Conservation (phyloP, 2,888 invertebrate genomes). For the Heteropelma amictum region DNA sequence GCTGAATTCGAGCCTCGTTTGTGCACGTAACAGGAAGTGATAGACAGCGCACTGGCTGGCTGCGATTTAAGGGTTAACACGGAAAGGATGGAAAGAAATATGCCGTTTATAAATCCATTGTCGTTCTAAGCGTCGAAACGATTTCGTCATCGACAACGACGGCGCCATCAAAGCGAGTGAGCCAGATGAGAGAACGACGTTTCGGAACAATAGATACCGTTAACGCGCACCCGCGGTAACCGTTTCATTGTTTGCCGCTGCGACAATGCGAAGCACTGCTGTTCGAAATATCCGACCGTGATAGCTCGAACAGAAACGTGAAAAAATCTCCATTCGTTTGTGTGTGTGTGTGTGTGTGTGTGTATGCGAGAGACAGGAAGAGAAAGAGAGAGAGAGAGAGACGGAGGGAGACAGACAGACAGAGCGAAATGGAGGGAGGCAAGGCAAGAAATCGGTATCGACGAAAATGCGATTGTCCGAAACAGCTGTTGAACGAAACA, state of each 20-base stretch:
- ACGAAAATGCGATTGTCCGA: too few species aligned
- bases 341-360: too few species aligned
- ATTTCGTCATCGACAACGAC: conserved; percentile 62
- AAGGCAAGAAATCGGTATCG: too few species aligned
- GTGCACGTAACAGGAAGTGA: neutral
- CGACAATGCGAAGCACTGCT: conserved; percentile 64
- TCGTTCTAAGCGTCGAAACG: conserved; percentile 58
- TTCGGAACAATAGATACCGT: conserved; percentile 70
- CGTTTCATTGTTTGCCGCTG: conserved; percentile 70
- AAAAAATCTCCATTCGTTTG: too few species aligned
- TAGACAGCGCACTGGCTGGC: neutral
- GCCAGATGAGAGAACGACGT: conserved; percentile 51
- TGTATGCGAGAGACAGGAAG: too few species aligned
- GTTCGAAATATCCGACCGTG: conserved; percentile 48
- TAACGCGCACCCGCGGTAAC: conserved; percentile 70
- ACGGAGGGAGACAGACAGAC: too few species aligned
- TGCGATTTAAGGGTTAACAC: conserved; percentile 25
- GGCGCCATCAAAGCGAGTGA: conserved; percentile 4
- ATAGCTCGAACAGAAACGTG: neutral
- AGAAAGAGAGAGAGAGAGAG: too few species aligned
- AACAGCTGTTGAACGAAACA: too few species aligned
- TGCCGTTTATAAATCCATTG: conserved; percentile 60
- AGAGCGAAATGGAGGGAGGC: too few species aligned
- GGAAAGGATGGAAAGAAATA: neutral
- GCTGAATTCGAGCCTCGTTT: conserved; percentile 9